Evolutionary conservation across 1,140 invertebrate species (phyloP).

Genomic region (Melitaea cinxia): DNA sequence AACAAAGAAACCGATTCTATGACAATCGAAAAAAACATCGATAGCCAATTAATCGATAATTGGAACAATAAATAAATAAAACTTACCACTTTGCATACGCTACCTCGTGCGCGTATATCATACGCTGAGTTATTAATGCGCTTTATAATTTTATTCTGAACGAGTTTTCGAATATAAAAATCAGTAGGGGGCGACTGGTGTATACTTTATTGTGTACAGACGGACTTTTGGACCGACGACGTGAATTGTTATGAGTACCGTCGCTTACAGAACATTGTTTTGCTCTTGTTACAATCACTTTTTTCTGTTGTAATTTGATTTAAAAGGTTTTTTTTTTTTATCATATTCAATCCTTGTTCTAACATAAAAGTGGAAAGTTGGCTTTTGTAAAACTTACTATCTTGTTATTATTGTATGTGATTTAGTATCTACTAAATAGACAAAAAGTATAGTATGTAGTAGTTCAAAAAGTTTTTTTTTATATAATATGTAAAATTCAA

Average conservation of each 20-base stretch:
- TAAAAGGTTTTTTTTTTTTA: too few species aligned
- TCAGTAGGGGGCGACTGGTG: constrained; percentile 64
- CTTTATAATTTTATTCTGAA: constrained; percentile 75
- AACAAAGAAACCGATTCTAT: constrained; percentile 31
- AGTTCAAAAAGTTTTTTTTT: too few species aligned
- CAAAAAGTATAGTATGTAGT: too few species aligned
- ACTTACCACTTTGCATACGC: constrained; percentile 59
- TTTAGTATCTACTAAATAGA: too few species aligned
- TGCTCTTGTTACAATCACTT: background rate
- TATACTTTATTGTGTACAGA: constrained; percentile 58
- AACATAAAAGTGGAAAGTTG: too few species aligned
- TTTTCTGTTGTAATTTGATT: too few species aligned
- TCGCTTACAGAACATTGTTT: constrained; percentile 28
- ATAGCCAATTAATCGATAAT: constrained; percentile 53
- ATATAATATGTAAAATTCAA: too few species aligned
- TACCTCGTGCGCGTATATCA: constrained; percentile 65
- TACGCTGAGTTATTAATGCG: constrained; percentile 69
- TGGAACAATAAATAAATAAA: constrained; percentile 64
- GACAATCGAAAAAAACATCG: constrained; percentile 22
- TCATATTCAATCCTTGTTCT: too few species aligned
- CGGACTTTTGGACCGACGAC: constrained; percentile 47
- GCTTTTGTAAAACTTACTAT: too few species aligned
- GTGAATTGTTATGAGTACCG: constrained; percentile 45
- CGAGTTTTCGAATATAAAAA: constrained; percentile 72
- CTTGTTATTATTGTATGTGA: too few species aligned